Base-by-base conservation (phyloP, 2,113 vertebrate genomes). In the Oxygymnocypris stewartii region DNA sequence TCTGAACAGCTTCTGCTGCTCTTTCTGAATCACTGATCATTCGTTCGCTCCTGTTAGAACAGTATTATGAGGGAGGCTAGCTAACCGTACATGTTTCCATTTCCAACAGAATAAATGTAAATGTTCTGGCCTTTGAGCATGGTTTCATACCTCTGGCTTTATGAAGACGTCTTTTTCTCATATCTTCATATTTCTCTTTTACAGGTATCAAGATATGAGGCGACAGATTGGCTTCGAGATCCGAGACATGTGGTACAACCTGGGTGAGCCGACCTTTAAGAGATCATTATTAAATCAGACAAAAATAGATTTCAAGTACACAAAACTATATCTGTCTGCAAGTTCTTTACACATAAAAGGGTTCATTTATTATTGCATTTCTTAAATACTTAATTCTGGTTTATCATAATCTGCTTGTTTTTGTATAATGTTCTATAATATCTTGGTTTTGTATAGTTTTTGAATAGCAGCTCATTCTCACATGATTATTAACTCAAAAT, bases 221-320 rank as follows among this genome's bases (percentile, higher is more conserved):
- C 94, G 98, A 74, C 97, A 99, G 92, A 99, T 99, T 67, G 98
- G 98, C 73, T 99, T 99, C 91, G 98, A 99, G 90, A 99, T 99
- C 93, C 95, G 97, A 90, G 97, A 99, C 89, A 99, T 99, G 98
- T 99, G 98, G 98, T 99, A 99, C 91, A 99, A 99, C 88, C 94
- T 99, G 44, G 98, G 98, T 99, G 63, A 87, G 71, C 20, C 40
- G 20, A 20, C 35, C 20, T 73, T 12, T 23, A 20, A 20, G 31
- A 37, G 31, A 42, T n/a, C 20, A n/a, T 42, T 74, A 74, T 13
- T n/a, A n/a, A 61, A 23, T n/a, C 11, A n/a, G 2, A 23, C 69
- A 40, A 40, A 73, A 73, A 10, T 37, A 69, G 16, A 31, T 67
- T 28, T 7, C 14, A 67, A 67, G 28, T 31, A 67, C 6, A 28